These are phyloP conservation scores for Pelvicachromis taeniatus DNA, from an alignment of 2,113 vertebrate species.

Conservation along the genomic window DNA sequence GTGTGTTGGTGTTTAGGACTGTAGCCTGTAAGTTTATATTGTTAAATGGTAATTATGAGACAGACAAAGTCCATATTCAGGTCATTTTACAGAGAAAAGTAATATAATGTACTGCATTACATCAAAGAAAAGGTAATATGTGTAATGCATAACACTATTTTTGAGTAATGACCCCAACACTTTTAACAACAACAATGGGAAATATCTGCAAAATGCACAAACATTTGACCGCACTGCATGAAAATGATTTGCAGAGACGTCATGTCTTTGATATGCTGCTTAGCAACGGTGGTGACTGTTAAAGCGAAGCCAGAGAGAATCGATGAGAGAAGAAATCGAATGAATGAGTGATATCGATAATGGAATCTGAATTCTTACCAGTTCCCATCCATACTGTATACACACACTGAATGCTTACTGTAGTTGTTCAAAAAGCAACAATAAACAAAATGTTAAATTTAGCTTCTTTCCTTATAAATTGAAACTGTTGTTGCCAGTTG, in stretches of 20 bases:
- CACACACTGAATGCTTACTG: background rate
- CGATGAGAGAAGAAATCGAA: background rate
- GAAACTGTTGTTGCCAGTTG: background rate
- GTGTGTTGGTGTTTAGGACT: background rate
- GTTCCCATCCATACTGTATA: background rate
- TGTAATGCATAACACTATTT: background rate
- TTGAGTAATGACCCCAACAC: background rate
- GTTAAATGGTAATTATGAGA: background rate
- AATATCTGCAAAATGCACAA: background rate
- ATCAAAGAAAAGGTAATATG: background rate
- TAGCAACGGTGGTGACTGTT: background rate
- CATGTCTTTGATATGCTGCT: background rate
- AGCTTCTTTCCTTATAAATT: background rate
- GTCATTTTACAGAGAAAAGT: background rate
- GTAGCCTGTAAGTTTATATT: background rate
- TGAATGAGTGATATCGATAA: background rate
- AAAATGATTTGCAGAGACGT: background rate
- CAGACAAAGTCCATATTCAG: fast-evolving
- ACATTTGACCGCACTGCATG: background rate
- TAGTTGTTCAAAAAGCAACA: background rate
- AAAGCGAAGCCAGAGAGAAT: background rate
- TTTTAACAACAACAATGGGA: background rate
- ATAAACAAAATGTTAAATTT: background rate
- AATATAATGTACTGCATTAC: no score
- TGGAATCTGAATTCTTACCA: background rate